phyloP scores from a whole-genome alignment of 2,113 vertebrate genomes.

The Rhinopomastus cyanomelas region DNA sequence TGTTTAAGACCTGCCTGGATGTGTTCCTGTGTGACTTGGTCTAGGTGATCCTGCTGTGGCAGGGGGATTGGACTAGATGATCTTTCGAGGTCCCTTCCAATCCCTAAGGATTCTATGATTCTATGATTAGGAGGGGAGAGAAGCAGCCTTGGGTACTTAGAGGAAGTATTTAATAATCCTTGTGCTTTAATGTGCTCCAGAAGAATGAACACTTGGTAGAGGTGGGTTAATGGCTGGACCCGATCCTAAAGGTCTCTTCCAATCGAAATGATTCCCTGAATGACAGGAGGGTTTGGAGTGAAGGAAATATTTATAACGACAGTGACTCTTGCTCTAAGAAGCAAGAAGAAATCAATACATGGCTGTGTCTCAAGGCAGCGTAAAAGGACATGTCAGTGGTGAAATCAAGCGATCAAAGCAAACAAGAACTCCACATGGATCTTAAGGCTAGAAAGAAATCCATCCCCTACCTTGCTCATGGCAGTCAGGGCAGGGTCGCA shows the following conservation, averaged over 20 bases:
- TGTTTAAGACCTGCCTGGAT: too few relatives aligned
- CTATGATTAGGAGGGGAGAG: neutral
- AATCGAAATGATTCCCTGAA: neutral
- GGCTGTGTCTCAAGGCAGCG: neutral
- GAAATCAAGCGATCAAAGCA: neutral
- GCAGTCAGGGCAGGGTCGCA: conserved; percentile 96
- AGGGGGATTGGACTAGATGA: too few relatives aligned
- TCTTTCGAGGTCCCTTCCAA: too few relatives aligned
- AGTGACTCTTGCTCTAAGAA: neutral
- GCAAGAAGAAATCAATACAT: neutral
- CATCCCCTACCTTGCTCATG: conserved; percentile 92
- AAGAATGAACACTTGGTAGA: neutral
- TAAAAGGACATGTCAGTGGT: neutral
- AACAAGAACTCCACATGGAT: neutral
- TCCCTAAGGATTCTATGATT: too few relatives aligned
- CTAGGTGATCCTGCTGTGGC: too few relatives aligned
- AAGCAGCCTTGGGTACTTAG: neutral
- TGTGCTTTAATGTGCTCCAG: neutral
- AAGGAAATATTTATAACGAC: neutral
- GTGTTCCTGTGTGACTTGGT: too few relatives aligned
- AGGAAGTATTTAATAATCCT: neutral
- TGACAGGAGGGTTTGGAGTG: neutral
- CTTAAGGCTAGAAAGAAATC: neutral
- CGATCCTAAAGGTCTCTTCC: neutral
- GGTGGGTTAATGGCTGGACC: too few relatives aligned